Evolutionary conservation across 2,797 vertebrate genomes (phyloP).

Genomic region (Lagothrix lagotricha): DNA sequence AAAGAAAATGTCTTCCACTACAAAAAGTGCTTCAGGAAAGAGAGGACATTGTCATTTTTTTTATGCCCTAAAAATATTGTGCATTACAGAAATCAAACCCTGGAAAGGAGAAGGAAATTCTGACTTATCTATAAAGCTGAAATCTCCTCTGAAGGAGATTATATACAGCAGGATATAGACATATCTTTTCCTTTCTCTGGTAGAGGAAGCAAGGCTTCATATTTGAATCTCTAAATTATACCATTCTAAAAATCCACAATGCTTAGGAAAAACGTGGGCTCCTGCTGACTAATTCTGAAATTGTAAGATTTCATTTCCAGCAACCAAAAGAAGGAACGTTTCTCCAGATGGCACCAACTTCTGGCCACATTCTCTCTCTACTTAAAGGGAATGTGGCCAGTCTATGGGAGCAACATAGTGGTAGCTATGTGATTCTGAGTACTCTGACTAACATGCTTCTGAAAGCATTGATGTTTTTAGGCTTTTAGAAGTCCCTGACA

Average conservation of each 20-base stretch:
- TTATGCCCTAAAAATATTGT: neutral
- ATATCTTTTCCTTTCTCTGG: neutral
- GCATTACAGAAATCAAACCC: neutral
- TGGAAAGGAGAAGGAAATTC: neutral
- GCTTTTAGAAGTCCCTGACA: neutral
- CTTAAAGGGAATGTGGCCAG: neutral
- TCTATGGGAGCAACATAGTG: neutral
- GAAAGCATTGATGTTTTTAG: neutral
- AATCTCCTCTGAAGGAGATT: neutral
- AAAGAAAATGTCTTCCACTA: neutral
- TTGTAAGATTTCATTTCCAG: neutral
- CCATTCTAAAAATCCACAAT: slow-evolving; percentile 13
- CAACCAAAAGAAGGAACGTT: neutral
- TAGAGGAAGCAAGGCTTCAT: neutral
- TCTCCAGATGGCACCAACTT: neutral
- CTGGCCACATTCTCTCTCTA: neutral
- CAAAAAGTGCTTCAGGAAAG: neutral
- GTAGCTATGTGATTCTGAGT: neutral
- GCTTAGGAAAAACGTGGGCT: neutral
- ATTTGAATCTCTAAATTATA: neutral
- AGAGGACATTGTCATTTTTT: neutral
- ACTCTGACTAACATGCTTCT: neutral
- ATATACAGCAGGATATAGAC: neutral
- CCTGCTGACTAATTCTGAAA: neutral
- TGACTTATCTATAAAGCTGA: neutral